These are phyloP conservation scores for Baryphthengus martii DNA, from an alignment of 2,113 vertebrate genomes.

Conservation along the genomic window DNA sequence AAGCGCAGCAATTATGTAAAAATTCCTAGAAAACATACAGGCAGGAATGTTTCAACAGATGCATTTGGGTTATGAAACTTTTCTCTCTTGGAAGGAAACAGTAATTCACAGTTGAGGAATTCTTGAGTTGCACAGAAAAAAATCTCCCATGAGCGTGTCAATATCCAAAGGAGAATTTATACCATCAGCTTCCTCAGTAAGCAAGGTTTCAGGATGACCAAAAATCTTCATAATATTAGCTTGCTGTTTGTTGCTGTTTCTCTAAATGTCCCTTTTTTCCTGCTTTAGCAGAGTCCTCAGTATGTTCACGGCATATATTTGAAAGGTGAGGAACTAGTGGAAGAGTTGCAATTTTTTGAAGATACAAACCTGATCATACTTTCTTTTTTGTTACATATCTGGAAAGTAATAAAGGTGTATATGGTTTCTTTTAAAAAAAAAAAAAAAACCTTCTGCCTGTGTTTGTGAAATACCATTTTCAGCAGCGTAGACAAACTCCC, in stretches of 20 bases:
- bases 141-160: not conserved
- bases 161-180: not conserved
- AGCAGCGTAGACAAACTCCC: not conserved
- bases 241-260: not conserved
- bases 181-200: not conserved
- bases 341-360: not conserved
- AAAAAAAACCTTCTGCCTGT: not conserved
- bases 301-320: not conserved
- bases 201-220: not conserved
- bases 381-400: not conserved
- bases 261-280: not conserved
- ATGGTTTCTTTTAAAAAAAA: not conserved
- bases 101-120: not conserved
- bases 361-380: not conserved
- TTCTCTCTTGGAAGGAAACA: not conserved
- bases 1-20: not conserved
- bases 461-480: not conserved
- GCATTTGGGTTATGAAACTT: not conserved
- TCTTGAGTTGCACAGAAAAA: not conserved
- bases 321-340: not conserved
- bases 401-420: conserved; percentile 1
- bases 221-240: not conserved
- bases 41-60: not conserved
- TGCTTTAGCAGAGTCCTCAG: not conserved
- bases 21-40: not conserved